Percentiles rank a stretch among this genome's conserved stretches.
phyloP scores from a whole-genome alignment of 2,113 vertebrate species.

The Psettodes erumei region DNA sequence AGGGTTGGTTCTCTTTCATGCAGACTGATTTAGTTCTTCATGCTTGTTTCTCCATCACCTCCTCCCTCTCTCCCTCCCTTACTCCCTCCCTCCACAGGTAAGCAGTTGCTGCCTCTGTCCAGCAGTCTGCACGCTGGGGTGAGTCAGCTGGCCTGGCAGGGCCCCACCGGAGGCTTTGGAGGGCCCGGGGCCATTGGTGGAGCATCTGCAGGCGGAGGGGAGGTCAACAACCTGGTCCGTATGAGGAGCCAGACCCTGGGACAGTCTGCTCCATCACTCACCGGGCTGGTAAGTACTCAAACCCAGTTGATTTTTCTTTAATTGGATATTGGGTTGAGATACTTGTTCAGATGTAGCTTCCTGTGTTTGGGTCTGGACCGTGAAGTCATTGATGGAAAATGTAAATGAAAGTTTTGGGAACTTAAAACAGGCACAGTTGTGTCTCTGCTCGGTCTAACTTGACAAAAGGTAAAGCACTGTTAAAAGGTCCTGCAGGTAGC shows the following conservation, averaged over 20 bases:
- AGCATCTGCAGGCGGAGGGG: constrained; percentile 80
- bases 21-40: background rate
- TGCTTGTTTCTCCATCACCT: background rate
- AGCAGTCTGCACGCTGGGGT: constrained; percentile 91
- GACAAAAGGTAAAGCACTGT: background rate
- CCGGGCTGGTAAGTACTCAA: constrained; percentile 89
- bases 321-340: background rate
- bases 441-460: background rate
- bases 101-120: constrained; percentile 94
- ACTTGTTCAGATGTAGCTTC: background rate
- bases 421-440: background rate
- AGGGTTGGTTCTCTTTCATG: no score
- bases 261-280: constrained; percentile 96
- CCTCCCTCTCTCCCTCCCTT: no score
- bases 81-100: constrained; percentile 80
- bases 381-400: no score
- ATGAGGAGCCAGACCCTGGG: constrained; percentile 95
- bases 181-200: constrained; percentile 1
- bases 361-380: no score
- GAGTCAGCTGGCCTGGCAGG: constrained; percentile 89
- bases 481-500: background rate
- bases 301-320: background rate
- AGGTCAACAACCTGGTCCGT: constrained; percentile 92
- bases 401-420: no score
- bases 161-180: constrained; percentile 4